These are phyloP conservation scores for Coleophora deauratella DNA, from an alignment of 2,888 invertebrate genomes.

Conservation along the genomic window DNA sequence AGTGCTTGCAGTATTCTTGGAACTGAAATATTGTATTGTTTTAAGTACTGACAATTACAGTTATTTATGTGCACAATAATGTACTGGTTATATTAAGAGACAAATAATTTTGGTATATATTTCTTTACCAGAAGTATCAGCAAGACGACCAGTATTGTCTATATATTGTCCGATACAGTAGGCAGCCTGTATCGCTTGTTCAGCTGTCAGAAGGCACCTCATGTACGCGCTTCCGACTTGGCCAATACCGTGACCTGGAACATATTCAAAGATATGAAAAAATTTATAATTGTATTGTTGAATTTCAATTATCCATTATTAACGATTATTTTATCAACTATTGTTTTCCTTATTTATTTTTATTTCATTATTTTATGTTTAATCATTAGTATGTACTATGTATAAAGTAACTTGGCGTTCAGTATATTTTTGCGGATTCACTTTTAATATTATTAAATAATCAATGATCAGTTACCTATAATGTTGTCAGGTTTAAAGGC, in stretches of 20 bases:
- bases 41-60: neutral
- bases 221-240: constrained; percentile 97
- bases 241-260: constrained; percentile 90
- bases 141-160: constrained; percentile 83
- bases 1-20: constrained; percentile 78
- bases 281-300: too few species aligned
- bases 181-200: constrained; percentile 88
- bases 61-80: too few species aligned
- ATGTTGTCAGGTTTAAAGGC: neutral
- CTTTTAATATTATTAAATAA: neutral
- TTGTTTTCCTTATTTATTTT: too few species aligned
- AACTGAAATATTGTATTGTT: constrained; percentile 42
- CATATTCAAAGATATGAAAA: too few species aligned
- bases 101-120: too few species aligned
- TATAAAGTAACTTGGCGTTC: too few species aligned
- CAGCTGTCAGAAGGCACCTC: constrained; percentile 90
- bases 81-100: too few species aligned
- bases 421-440: too few species aligned
- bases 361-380: too few species aligned
- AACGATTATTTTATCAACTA: too few species aligned
- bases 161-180: constrained; percentile 88
- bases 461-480: constrained; percentile 5
- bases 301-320: too few species aligned
- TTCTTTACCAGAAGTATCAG: constrained; percentile 74
- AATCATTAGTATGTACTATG: too few species aligned